Evolutionary conservation across 2,888 invertebrate species (phyloP), one percentile per base, ranked within the genome.

Genomic region (Lacanobia wlatinum): DNA sequence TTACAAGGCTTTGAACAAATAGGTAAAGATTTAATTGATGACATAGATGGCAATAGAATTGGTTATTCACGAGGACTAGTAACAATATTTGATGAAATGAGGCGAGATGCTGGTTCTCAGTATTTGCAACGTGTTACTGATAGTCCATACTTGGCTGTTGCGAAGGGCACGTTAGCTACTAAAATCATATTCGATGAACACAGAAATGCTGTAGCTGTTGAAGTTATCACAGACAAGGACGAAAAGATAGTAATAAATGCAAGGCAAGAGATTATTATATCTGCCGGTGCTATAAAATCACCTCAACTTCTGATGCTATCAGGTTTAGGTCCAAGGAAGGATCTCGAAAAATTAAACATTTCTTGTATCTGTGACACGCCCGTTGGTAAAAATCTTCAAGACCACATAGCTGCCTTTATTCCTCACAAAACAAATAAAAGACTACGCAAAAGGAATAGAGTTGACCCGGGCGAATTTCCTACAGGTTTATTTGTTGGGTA

Each of bases 251-350:
- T 65, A 21, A 23, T 86, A 0, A 73, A 75, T n/a, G 87, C 86
- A 2, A 84, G 61, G 43, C 62, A 84, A 66, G 90, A 90, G 73
- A 78, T 89, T 1, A 87, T 89, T 95, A 96, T 79, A 88, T 87
- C 96, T 92, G 53, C 94, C 92, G 86, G 90, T 92, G 28, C 93
- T 90, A 77, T 91, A 83, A 84, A 94, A 88, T 87, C 87, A 7
- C 87, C 90, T 6, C 70, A 78, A 0, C 83, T 89, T 14, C 76
- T 88, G 2, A 90, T 89, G 69, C 50, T 92, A 53, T 88, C 88
- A 34, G 86, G 88, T n/a, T 69, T 87, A 58, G 86, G 88, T 4
- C 86, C 87, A 40, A 78, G 70, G 60, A 69, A 96, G 95, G 6
- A 82, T 12, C 69, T 86, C n/a, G 34, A 79, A n/a, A 78, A 76